These are phyloP conservation scores for Sparus aurata DNA, from an alignment of 2,797 vertebrate genomes.

Conservation along the genomic window DNA sequence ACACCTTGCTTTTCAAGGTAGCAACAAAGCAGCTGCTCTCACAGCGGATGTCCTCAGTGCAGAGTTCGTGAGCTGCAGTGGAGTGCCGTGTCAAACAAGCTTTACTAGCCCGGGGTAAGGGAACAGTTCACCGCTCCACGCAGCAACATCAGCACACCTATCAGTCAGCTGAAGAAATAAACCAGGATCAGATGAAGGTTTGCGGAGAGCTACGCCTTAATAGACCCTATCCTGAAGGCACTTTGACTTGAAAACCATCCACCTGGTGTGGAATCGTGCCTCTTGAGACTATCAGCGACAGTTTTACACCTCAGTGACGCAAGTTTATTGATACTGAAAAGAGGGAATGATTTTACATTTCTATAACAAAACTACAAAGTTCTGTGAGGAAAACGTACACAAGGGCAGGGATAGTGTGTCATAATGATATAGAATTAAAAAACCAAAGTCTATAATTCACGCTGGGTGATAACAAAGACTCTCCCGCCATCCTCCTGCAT, in stretches of 20 bases:
- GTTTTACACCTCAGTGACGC: conserved; percentile 53
- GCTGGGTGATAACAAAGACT: conserved; percentile 49
- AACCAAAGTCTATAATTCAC: conserved; percentile 36
- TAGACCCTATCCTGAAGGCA: conserved; percentile 64
- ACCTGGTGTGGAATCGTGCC: conserved; percentile 30
- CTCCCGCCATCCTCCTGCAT: conserved; percentile 37
- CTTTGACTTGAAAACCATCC: conserved; percentile 32
- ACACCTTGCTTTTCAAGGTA: conserved; percentile 18
- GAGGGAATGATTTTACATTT: conserved; percentile 15
- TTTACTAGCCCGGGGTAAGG: conserved; percentile 65
- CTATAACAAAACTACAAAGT: conserved; percentile 25
- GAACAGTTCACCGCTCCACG: conserved; percentile 38
- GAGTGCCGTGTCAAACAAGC: conserved; percentile 51
- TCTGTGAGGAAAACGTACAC: conserved; percentile 2
- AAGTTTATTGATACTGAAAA: conserved; percentile 33
- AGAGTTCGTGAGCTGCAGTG: conserved; percentile 46
- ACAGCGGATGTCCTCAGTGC: conserved; percentile 39
- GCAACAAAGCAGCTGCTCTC: conserved; percentile 34
- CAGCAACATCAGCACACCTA: conserved; percentile 62
- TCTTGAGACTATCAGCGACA: conserved; percentile 40
- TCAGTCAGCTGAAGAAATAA: conserved; percentile 75
- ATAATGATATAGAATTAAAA: conserved; percentile 52
- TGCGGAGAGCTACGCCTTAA: conserved; percentile 48
- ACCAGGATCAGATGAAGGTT: conserved; percentile 62
- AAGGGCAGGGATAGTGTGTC: conserved; percentile 10